Conservation (phyloP, 2,888 invertebrate species). For the Sylvicola cinctus region DNA sequence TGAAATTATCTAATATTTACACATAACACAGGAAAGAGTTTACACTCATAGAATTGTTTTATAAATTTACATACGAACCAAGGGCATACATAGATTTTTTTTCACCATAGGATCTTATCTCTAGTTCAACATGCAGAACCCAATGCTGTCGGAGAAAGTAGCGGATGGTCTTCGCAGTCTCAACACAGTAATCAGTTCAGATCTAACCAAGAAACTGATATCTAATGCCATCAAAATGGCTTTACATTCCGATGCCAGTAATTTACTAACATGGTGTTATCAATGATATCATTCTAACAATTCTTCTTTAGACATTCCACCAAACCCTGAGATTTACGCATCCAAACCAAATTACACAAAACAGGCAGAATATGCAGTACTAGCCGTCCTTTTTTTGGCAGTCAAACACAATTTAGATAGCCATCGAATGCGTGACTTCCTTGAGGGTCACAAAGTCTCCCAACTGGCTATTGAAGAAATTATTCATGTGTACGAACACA, state of each 20-base stretch:
- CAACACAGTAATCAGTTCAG: conserved; percentile 14
- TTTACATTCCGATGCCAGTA: conserved; percentile 22
- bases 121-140: neutral
- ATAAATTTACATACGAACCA: too few relatives aligned
- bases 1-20: too few relatives aligned
- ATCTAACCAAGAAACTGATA: conserved; percentile 19
- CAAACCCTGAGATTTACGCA: conserved; percentile 24
- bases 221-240: conserved; percentile 20
- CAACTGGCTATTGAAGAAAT: conserved; percentile 16
- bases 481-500: conserved; percentile 17
- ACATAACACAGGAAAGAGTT: too few relatives aligned
- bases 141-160: conserved; percentile 8
- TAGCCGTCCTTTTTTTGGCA: conserved; percentile 17
- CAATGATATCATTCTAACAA: neutral
- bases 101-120: too few relatives aligned
- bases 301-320: conserved; percentile 17
- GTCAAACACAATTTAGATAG: conserved; percentile 18
- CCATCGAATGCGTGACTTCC: conserved; percentile 14
- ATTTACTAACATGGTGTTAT: neutral
- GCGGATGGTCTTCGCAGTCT: conserved; percentile 18
- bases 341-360: conserved; percentile 19
- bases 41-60: too few relatives aligned
- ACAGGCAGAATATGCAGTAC: conserved; percentile 23
- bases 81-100: too few relatives aligned
- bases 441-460: conserved; percentile 15